Evolutionary conservation across 2,797 vertebrate genomes (phyloP).

Genomic region (Dermochelys coriacea): DNA sequence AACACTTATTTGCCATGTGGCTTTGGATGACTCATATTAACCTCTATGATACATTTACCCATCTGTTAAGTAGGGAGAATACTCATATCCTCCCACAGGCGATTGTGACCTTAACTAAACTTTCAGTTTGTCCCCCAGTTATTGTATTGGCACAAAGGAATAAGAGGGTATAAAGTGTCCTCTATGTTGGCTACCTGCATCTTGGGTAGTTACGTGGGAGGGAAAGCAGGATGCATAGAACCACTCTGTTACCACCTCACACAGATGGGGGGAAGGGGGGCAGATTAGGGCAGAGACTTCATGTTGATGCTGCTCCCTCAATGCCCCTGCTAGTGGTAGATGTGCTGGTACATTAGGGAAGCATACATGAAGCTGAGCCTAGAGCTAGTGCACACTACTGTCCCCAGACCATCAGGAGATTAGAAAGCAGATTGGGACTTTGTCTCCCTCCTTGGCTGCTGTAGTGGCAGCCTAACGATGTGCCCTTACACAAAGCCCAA

Average conservation of each 20-base stretch:
- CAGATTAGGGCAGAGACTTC: background rate
- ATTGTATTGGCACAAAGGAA: background rate
- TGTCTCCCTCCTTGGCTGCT: background rate
- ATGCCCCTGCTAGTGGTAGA: background rate
- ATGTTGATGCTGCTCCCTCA: background rate
- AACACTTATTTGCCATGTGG: background rate
- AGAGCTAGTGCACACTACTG: background rate
- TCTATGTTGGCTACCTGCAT: background rate
- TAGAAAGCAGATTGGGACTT: background rate
- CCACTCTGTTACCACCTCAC: background rate
- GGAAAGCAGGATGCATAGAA: background rate
- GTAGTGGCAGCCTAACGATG: background rate
- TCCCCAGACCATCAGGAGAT: too few species aligned
- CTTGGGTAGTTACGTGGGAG: background rate
- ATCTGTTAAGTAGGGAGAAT: background rate
- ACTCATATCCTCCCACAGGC: background rate
- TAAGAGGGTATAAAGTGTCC: too few species aligned
- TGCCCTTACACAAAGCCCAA: background rate
- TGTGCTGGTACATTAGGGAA: background rate
- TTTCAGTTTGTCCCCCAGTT: background rate
- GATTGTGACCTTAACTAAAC: too few species aligned
- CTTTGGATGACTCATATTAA: background rate
- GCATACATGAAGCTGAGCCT: background rate
- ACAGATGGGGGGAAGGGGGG: background rate
- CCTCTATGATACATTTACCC: background rate